phyloP scores from a whole-genome alignment of 2,797 vertebrate species.

The Pseudomugil gertrudae region DNA sequence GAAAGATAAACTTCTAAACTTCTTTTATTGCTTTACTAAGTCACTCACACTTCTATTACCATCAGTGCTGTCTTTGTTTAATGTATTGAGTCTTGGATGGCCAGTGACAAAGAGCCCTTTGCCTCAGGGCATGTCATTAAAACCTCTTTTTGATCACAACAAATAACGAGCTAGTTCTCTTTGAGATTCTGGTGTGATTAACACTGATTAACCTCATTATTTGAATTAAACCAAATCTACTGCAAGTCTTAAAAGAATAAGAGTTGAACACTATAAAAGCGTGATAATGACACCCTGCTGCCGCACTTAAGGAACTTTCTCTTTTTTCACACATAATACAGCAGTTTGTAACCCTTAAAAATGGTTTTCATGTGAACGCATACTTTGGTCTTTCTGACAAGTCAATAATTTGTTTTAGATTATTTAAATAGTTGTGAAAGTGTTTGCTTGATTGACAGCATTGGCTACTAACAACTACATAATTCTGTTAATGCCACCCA shows the following conservation, averaged over 20 bases:
- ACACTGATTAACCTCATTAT: slow-evolving; percentile 63
- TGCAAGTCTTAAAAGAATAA: slow-evolving; percentile 46
- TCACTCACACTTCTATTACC: slow-evolving; percentile 1
- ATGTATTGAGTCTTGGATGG: slow-evolving; percentile 22
- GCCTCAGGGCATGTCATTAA: slow-evolving; percentile 49
- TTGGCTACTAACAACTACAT: slow-evolving; percentile 17
- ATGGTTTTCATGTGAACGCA: neutral
- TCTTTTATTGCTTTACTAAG: slow-evolving; percentile 1
- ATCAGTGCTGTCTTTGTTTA: slow-evolving; percentile 16
- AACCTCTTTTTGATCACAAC: slow-evolving; percentile 56
- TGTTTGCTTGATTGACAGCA: slow-evolving; percentile 12
- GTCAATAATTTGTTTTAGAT: slow-evolving; percentile 12
- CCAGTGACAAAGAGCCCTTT: slow-evolving; percentile 39
- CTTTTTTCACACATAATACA: neutral
- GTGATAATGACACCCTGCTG: slow-evolving; percentile 54
- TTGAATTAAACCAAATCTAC: slow-evolving; percentile 58
- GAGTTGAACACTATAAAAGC: slow-evolving; percentile 51
- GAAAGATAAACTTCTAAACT: neutral
- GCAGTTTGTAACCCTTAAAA: neutral
- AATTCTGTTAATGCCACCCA: slow-evolving; percentile 32
- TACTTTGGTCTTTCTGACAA: neutral
- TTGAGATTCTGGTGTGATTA: slow-evolving; percentile 44
- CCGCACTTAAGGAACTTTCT: slow-evolving; percentile 19
- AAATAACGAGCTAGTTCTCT: slow-evolving; percentile 43
- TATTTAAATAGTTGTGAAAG: neutral